Evolutionary conservation across 2,888 invertebrate genomes (phyloP).

Genomic region (Sarcophaga caerulescens): DNA sequence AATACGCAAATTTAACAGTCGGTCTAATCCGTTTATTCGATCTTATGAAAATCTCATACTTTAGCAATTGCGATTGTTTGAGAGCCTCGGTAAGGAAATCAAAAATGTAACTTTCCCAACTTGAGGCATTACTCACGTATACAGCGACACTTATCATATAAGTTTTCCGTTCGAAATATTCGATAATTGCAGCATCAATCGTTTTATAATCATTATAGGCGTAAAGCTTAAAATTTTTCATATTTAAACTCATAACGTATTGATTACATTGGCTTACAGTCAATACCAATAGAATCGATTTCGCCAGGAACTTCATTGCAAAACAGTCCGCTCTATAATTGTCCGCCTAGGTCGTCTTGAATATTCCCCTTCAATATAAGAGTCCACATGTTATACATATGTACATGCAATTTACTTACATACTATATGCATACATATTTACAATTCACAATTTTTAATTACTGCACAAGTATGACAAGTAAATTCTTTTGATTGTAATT

Average conservation of each 20-base stretch:
- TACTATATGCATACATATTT: too few species aligned
- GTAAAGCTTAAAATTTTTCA: not conserved
- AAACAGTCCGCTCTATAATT: not conserved
- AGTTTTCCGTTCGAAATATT: slow-evolving; percentile 56
- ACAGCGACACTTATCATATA: slow-evolving; percentile 43
- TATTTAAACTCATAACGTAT: not conserved
- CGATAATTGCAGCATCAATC: slow-evolving; percentile 46
- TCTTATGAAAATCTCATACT: slow-evolving; percentile 54
- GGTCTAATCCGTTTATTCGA: not conserved
- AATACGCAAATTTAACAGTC: not conserved
- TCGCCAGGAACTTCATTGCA: slow-evolving; percentile 18
- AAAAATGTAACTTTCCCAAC: slow-evolving; percentile 41
- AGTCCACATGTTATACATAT: too few species aligned
- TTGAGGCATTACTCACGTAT: slow-evolving; percentile 33
- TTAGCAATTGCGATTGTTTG: slow-evolving; percentile 24
- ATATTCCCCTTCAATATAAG: too few species aligned
- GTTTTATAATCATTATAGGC: not conserved
- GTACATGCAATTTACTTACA: too few species aligned
- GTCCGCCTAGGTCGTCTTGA: not conserved
- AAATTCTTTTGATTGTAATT: not conserved
- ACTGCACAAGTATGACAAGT: not conserved
- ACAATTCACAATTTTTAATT: not conserved
- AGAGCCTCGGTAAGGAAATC: slow-evolving; percentile 44
- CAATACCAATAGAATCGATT: not conserved
- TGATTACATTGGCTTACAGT: not conserved